Base-by-base conservation (phyloP, 2,888 invertebrate genomes). In the Bembecia ichneumoniformis region DNA sequence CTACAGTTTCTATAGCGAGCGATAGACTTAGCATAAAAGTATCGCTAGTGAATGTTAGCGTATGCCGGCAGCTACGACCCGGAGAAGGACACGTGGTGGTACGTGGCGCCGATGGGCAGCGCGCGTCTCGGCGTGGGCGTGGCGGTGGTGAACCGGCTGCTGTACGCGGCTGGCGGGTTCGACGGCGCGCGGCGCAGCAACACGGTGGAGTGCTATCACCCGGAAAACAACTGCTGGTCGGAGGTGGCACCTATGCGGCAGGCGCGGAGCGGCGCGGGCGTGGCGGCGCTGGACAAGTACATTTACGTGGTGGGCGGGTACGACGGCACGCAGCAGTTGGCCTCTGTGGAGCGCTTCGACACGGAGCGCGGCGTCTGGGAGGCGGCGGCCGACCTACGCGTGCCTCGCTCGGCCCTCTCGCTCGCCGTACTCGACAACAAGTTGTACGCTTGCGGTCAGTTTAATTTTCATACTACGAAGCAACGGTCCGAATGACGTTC, bases 281-380 rank as follows among this genome's bases (percentile, higher is more conserved):
- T 96, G 43, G 94, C 93, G 3, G 93, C 93, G 11, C 87, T 96
- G 64, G 94, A 94, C 66, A 95, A 96, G 68, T 93, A 89, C 73
- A 94, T 97, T 58, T 97, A 95, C 77, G 96, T 96, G n/a, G 93
- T 97, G 52, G 97, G 97, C 48, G 97, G 97, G n/a, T 97, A 96
- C 77, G 96, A 97, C 82, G 96, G 96, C 10, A 87, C 89, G 46
- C 90, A 90, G 52, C 97, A 97, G 74, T 86, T 97, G 48, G 89
- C 92, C 51, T 90, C 93, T 0, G 97, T 97, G 11, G 97, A 97
- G 83, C 89, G 87, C 10, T 97, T 94, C 77, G 95, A 96, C 76
- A 95, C 95, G 0, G 95, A 96, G 76, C 91, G 89, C 47, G 90
- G 94, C 71, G 72, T 82, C 1, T 97, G 97, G 97, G 92, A 94